Conservation (phyloP, 2,888 invertebrate species). For the Eledone cirrhosa region DNA sequence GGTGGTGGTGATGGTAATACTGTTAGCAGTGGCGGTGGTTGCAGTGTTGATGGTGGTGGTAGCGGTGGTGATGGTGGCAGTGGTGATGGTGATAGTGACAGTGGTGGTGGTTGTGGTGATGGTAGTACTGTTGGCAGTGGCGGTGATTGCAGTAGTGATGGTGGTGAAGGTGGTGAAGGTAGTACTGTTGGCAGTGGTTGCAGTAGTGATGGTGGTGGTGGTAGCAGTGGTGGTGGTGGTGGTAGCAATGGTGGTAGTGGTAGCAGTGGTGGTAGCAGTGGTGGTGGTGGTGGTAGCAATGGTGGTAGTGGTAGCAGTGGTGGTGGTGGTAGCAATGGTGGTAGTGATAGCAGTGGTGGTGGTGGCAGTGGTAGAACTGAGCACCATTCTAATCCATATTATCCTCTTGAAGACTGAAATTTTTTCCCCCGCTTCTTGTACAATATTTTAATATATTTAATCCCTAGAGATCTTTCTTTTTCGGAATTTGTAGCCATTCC, state of each 20-base stretch:
- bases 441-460: no score
- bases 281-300: neutral
- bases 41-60: no score
- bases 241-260: neutral
- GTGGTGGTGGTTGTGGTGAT: no score
- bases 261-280: neutral
- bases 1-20: neutral
- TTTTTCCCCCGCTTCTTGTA: no score
- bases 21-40: no score
- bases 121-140: no score
- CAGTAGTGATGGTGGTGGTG: neutral
- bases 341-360: constrained; percentile 1
- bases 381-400: no score
- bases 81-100: constrained; percentile 5
- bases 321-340: neutral
- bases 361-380: neutral
- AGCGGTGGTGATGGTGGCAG: constrained; percentile 19
- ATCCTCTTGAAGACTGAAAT: no score
- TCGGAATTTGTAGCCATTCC: no score
- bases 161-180: neutral
- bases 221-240: neutral
- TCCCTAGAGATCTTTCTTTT: no score
- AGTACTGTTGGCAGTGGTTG: neutral
- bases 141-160: no score
- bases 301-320: neutral